Evolutionary conservation across 2,888 invertebrate genomes (phyloP), one percentile per base, ranked within the genome.

Genomic region (Nymphalis polychloros): DNA sequence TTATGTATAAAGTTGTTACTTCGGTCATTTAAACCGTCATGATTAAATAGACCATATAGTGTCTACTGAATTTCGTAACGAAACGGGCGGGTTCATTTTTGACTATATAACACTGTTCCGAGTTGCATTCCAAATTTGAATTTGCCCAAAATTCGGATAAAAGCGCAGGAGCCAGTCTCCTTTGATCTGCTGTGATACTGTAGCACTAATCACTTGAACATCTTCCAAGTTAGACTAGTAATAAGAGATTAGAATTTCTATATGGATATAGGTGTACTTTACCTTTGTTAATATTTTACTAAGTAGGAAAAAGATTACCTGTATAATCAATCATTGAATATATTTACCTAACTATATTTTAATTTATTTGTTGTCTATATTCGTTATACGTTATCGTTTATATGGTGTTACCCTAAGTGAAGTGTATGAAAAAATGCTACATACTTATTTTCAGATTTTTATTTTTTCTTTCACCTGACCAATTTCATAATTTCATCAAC

Each of bases 371-470:
- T 90, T 87, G 85, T 80, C 81, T 86, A 84, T 85, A 86, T 85
- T 83, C 83, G 83, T 86, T 84, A 85, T 79, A 81, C 82, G 84
- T 86, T 89, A 86, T 81, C 85, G 81, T 89, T 89, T 89, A 85
- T 85, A 88, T 85, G 69, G 35, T 80, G 84, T 87, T 84, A 84
- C 82, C 82, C 79, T 89, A 89, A 90, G 87, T 89, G 86, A 89
- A 90, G 87, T 89, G 85, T 90, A 86, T 91, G 88, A 91, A 91
- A 92, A 92, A 91, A 92, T 89, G 82, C 89, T 92, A 88, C 90
- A 85, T 89, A 90, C 86, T 91, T 92, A 91, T 90, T 92, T 91
- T 92, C 90, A 91, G 91, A 90, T 92, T 92, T 91, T 92, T 92
- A 89, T 90, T 92, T 92, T 91, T 90, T 87, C 86, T 90, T 85